phyloP scores from a whole-genome alignment of 2,113 vertebrate species.

The Opisthocomus hoazin region DNA sequence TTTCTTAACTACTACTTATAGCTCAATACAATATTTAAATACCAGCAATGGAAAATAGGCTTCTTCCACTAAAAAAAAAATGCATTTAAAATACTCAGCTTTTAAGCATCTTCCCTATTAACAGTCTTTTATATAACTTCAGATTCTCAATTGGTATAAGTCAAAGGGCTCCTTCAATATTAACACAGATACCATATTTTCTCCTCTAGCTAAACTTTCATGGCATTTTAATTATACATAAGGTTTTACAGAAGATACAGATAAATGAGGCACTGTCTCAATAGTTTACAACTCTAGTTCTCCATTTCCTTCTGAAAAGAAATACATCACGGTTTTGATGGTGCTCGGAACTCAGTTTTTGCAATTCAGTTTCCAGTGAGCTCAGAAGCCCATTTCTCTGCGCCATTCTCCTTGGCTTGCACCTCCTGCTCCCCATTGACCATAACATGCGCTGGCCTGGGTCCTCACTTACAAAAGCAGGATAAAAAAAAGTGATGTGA shows the following conservation, averaged over 20 bases:
- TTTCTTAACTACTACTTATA: not conserved
- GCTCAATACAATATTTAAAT: not conserved
- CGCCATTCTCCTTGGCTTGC: not conserved
- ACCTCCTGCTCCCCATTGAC: not conserved
- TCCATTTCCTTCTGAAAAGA: not conserved
- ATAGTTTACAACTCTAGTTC: not conserved
- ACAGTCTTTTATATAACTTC: not conserved
- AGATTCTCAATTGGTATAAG: not conserved
- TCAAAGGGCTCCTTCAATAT: not conserved
- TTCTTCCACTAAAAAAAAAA: not conserved
- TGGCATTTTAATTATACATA: not conserved
- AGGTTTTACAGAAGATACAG: not conserved
- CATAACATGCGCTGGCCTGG: rapidly evolving
- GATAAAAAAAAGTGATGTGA: not conserved
- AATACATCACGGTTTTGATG: not conserved
- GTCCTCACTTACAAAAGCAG: not conserved
- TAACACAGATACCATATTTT: not conserved
- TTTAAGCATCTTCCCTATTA: not conserved
- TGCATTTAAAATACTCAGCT: not conserved
- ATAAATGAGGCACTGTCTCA: not conserved
- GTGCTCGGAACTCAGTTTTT: not conserved
- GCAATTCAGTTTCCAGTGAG: not conserved
- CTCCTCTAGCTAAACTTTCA: not conserved
- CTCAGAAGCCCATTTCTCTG: not conserved
- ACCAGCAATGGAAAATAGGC: not conserved